A percentile compares a stretch with the other conserved stretches of the same genome.
phyloP scores from a whole-genome alignment of 53 echinoderm and acorn worm genomes.

The Temnopleurus reevesii region DNA sequence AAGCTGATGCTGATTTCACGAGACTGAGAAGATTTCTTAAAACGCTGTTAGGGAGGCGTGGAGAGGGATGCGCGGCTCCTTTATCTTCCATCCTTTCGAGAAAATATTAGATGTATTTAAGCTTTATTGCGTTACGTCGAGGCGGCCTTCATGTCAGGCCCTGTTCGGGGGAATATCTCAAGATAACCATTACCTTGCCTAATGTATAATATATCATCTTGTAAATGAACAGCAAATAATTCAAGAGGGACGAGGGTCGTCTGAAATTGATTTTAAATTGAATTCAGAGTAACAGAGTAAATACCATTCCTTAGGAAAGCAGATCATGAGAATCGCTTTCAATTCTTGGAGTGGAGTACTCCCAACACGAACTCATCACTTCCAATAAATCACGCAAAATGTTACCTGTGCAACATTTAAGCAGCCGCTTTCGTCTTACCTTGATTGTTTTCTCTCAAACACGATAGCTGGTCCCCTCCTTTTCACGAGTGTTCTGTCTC shows the following conservation, averaged over 20 bases:
- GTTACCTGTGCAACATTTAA: slow-evolving; percentile 36
- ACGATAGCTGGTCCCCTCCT: background rate
- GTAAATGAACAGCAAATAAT: background rate
- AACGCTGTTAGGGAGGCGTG: slow-evolving; percentile 9
- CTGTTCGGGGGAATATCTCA: background rate
- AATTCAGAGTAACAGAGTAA: background rate
- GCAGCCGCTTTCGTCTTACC: background rate
- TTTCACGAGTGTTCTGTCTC: background rate
- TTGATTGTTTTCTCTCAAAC: slow-evolving; percentile 37
- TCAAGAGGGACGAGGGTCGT: background rate
- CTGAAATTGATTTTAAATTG: slow-evolving; percentile 15
- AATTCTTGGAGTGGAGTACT: background rate
- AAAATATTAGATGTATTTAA: background rate
- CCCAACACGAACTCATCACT: slow-evolving; percentile 24
- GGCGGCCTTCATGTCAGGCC: slow-evolving; percentile 34
- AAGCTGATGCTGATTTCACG: background rate
- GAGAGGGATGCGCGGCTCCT: background rate
- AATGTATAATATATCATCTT: slow-evolving; percentile 4
- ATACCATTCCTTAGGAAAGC: background rate
- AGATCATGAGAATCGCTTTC: background rate
- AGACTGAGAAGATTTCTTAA: slow-evolving; percentile 26
- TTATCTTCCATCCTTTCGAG: background rate
- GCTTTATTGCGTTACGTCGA: background rate
- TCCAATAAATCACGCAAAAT: background rate
- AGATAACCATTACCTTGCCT: slow-evolving; percentile 13